Percentiles rank a stretch among this genome's conserved stretches.
These are phyloP conservation scores for Lithophane semibrunnea DNA, from an alignment of 2,888 invertebrate species.

Conservation along the genomic window DNA sequence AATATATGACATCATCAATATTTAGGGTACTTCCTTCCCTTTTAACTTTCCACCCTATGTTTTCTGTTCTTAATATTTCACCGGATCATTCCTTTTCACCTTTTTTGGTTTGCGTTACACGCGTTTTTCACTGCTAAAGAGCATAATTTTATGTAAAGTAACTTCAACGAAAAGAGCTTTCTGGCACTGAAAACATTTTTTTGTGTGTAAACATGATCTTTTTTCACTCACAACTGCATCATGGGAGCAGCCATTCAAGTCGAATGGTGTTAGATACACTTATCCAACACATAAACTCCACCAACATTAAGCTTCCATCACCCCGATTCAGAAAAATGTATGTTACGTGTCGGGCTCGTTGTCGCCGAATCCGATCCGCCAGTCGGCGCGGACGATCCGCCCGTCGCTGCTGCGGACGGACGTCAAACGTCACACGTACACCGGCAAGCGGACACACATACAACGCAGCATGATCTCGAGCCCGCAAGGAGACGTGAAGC, in stretches of 20 bases:
- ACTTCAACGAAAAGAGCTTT: neutral
- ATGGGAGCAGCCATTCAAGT: slow-evolving; percentile 41
- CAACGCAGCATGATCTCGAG: slow-evolving; percentile 98
- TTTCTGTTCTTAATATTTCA: slow-evolving; percentile 24
- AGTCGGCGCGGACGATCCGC: slow-evolving; percentile 79
- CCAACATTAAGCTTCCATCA: slow-evolving; percentile 69
- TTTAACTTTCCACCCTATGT: too few species aligned
- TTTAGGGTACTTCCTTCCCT: neutral
- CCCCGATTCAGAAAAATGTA: slow-evolving; percentile 62
- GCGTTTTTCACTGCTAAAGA: slow-evolving; percentile 41
- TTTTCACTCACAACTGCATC: slow-evolving; percentile 44
- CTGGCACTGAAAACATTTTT: slow-evolving; percentile 42
- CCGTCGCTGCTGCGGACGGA: slow-evolving; percentile 88
- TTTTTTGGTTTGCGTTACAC: slow-evolving; percentile 19
- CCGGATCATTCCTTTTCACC: slow-evolving; percentile 7
- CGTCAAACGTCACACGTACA: slow-evolving; percentile 86
- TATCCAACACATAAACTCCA: slow-evolving; percentile 29
- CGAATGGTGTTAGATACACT: neutral
- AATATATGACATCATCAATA: neutral
- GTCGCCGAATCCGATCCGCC: slow-evolving; percentile 80
- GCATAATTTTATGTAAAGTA: neutral
- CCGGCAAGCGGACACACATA: slow-evolving; percentile 91
- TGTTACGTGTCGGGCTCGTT: slow-evolving; percentile 71
- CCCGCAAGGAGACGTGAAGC: slow-evolving; percentile 99
- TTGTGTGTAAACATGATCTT: slow-evolving; percentile 30